Evolutionary conservation across 2,113 vertebrate genomes (phyloP), one percentile per base, ranked within the genome.

Genomic region (Bostrychus sinensis): DNA sequence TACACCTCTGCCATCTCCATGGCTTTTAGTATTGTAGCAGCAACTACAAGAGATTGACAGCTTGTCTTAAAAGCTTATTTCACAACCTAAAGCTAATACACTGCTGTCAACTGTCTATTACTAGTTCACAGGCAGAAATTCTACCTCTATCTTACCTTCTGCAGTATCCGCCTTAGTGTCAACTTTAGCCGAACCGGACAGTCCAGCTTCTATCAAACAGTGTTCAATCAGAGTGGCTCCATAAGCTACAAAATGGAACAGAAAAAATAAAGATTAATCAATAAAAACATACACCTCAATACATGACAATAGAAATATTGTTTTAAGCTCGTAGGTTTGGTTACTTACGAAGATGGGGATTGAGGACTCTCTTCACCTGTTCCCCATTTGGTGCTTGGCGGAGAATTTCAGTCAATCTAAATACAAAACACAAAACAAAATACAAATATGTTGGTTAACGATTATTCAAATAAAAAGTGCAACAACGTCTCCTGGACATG

Each of bases 161-260:
- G 84, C 56, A 34, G 83, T 86, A 84, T 92, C 92, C 67, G 89
- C 89, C 38, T 93, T 90, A 59, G 83, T 77, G 77, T 95, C 94
- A 46, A 92, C 67, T 92, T 94, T 99, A 69, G 94, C 71, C 56
- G 78, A 86, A 48, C 92, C 92, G 8, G 92, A 50, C 58, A 98
- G 90, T 62, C 96, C 96, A 11, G 76, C 90, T 88, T 95, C 94
- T 66, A 95, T 91, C 60, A 99, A 90, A 87, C 96, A 96, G 78
- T 99, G 96, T 61, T 99, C 97, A 2, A 99, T 98, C 23, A 98
- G 89, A 43, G 95, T 92, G 43, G 94, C 92, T 53, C 97, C 97
- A 41, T 95, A 98, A 5, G 95, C 97, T 98, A 84, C 4, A 65
- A 2, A 64, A 19, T 17, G 4, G 39, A 0, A 63, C 19, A 22